phyloP scores from a whole-genome alignment of 2,888 invertebrate genomes.

The Phortica okadai region DNA sequence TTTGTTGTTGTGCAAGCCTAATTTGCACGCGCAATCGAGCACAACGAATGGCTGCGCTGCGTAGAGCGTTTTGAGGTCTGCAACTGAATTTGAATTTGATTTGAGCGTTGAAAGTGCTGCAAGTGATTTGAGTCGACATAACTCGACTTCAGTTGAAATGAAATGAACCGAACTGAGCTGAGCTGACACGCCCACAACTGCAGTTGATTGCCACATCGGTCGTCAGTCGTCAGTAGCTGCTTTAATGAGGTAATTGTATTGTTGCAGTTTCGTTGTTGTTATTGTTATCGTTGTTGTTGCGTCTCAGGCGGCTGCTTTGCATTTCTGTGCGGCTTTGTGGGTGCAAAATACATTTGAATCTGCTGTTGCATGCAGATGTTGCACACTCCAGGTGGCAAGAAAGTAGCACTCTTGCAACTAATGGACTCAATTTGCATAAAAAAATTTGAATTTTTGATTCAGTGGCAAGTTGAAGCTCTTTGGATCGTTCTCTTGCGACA shows the following conservation, averaged over 20 bases:
- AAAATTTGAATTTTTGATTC: not conserved
- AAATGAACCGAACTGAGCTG: not conserved
- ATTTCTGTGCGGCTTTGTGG: not conserved
- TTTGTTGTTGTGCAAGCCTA: constrained; percentile 47
- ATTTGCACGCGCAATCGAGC: constrained; percentile 69
- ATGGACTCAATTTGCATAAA: not conserved
- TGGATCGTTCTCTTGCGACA: too few relatives aligned
- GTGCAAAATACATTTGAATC: too few relatives aligned
- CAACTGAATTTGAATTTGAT: not conserved
- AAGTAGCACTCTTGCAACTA: not conserved
- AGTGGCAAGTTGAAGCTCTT: not conserved
- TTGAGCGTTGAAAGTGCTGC: not conserved
- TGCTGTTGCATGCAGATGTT: not conserved
- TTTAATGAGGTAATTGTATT: constrained; percentile 25
- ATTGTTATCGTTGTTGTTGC: not conserved
- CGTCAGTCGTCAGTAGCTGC: constrained; percentile 18
- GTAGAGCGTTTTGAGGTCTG: constrained; percentile 18
- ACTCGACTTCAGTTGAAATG: too few relatives aligned
- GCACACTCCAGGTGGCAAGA: not conserved
- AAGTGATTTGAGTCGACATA: not conserved
- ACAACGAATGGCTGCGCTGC: constrained; percentile 54
- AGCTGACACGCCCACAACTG: constrained; percentile 21
- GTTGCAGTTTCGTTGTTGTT: not conserved
- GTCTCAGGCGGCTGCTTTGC: not conserved
- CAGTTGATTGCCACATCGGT: not conserved